Evolutionary conservation across 2,888 invertebrate genomes (phyloP), one percentile per base, ranked within the genome.

Genomic region (Oxystoma pomonae): DNA sequence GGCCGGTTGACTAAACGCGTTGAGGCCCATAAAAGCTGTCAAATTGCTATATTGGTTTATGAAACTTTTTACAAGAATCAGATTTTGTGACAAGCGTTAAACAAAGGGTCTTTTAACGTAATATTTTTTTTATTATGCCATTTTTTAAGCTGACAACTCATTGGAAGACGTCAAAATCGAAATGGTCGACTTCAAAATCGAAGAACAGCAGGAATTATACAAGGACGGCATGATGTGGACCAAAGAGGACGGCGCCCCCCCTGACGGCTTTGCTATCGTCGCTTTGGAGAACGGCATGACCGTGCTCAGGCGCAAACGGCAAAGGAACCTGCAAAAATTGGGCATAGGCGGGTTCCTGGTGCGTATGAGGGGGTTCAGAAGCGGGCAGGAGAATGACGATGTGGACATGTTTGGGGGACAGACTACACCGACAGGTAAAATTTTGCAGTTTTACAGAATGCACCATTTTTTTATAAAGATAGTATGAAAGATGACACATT

Each of bases 311-410:
- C 86, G 93, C 65, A 95, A 94, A 78, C 84, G 95, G 57, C 94
- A 94, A 76, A 83, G 95, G 58, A 95, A 95, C 80, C 81, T 95
- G 52, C 93, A 94, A 76, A 94, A 94, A 78, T 83, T 95, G 49
- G 80, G 88, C 3, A 94, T 96, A 65, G 96, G 96, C 2, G 96
- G 96, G 0, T 96, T 96, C 76, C 85, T 90, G 64, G 95, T 93
- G 68, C 84, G 92, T 73, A 85, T 90, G 74, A 84, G 93, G 68
- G 83, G 85, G 9, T 81, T 84, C 12, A 69, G 77, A 60, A 86
- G 84, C 61, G 85, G 85, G 52, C 84, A 86, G 64, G 86, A 87
- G 69, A 86, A 87, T 70, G 82, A 86, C 71, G 80, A 81, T 55
- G 81, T 81, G 18, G 82, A 81, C 65, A 76, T 75, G 21, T 70